Conservation (phyloP, 1,140 invertebrate genomes). For the Coenobita brevimanus region DNA sequence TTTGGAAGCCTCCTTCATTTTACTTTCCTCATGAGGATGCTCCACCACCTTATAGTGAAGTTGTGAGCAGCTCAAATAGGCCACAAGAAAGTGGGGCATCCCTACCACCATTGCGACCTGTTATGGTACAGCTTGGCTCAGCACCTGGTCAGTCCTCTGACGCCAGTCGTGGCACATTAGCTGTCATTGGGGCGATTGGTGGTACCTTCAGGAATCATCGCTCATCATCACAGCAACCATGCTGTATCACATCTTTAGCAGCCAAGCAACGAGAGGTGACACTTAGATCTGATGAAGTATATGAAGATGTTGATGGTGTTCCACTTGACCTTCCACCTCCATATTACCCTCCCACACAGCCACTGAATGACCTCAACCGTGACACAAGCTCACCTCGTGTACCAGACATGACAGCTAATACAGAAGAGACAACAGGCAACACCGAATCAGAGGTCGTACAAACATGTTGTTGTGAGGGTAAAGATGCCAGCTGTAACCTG, state of each 20-base stretch:
- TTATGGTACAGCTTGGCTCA: constrained; percentile 54
- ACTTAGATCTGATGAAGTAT: constrained; percentile 53
- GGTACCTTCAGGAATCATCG: constrained; percentile 1
- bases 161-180: not conserved
- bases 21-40: constrained; percentile 64
- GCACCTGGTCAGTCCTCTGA: constrained; percentile 53
- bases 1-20: constrained; percentile 64
- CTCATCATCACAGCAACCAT: not conserved
- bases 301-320: constrained; percentile 36
- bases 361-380: constrained; percentile 34
- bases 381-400: not conserved
- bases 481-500: too few relatives aligned
- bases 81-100: constrained; percentile 27
- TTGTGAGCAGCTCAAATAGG: constrained; percentile 40
- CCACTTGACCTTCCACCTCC: constrained; percentile 45
- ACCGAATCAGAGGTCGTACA: too few relatives aligned
- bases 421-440: too few relatives aligned
- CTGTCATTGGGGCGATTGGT: constrained; percentile 34
- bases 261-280: constrained; percentile 5
- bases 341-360: constrained; percentile 31
- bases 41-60: constrained; percentile 68
- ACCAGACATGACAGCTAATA: too few relatives aligned
- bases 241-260: not conserved
- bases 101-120: constrained; percentile 34
- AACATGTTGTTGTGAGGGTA: too few relatives aligned